These are phyloP conservation scores for Pharmacophagus antenor DNA, from an alignment of 2,888 invertebrate genomes.

Conservation along the genomic window DNA sequence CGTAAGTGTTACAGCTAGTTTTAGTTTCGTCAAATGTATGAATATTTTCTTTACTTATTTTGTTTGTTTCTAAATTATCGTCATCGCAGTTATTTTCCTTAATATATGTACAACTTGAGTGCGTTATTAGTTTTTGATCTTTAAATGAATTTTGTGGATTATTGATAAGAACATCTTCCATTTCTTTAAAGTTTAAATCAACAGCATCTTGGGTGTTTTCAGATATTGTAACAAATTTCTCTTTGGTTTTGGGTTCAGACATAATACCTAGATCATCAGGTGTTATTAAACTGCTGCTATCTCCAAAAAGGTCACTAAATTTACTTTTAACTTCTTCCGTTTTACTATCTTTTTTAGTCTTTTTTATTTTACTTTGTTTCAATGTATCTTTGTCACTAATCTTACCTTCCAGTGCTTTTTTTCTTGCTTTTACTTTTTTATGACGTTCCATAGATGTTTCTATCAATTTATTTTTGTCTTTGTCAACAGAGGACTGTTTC, in stretches of 20 bases:
- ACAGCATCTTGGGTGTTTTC: conserved; percentile 64
- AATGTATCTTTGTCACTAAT: conserved; percentile 36
- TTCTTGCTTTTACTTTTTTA: conserved; percentile 46
- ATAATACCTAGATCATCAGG: conserved; percentile 66
- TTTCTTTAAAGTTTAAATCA: conserved; percentile 41
- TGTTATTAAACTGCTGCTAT: conserved; percentile 67
- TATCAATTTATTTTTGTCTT: conserved; percentile 27
- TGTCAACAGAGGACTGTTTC: conserved; percentile 14
- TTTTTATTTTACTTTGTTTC: conserved; percentile 37
- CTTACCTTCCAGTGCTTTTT: conserved; percentile 39
- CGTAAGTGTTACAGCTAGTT: conserved; percentile 4
- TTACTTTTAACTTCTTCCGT: conserved; percentile 41
- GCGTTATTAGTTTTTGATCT: background rate
- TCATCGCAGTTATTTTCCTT: conserved; percentile 10
- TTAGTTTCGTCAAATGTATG: conserved; percentile 7
- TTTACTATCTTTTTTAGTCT: conserved; percentile 34
- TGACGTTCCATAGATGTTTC: conserved; percentile 30
- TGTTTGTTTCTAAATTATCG: conserved; percentile 16
- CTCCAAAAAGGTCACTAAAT: conserved; percentile 67
- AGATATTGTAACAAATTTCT: conserved; percentile 49
- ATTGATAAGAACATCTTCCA: conserved; percentile 25
- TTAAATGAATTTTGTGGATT: background rate
- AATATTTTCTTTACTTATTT: conserved; percentile 1
- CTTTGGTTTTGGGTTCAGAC: conserved; percentile 32
- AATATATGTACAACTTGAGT: background rate